These are phyloP conservation scores for Cynocephalus volans DNA, from an alignment of 2,113 vertebrate genomes.

Conservation along the genomic window DNA sequence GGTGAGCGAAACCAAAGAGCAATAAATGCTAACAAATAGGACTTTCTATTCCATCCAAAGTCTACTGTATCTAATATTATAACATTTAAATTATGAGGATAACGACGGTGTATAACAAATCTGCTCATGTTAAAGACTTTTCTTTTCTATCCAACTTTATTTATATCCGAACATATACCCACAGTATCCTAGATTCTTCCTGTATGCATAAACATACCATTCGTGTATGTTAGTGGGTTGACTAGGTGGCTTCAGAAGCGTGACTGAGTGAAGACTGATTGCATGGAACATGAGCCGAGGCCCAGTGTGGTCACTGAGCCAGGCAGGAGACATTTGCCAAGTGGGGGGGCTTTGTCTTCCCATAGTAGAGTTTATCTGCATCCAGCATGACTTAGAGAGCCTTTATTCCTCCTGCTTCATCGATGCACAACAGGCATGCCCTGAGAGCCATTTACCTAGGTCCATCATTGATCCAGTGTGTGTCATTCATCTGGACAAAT, in stretches of 20 bases:
- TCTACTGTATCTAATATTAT: not conserved
- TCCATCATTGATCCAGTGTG: not conserved
- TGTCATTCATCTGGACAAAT: not conserved
- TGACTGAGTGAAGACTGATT: not conserved
- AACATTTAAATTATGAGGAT: not conserved
- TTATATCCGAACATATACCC: not conserved
- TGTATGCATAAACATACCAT: not conserved
- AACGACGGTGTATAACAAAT: not conserved
- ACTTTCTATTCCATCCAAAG: not conserved
- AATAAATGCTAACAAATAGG: not conserved
- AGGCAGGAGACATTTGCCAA: not conserved
- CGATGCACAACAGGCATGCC: not conserved
- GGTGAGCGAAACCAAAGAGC: not conserved
- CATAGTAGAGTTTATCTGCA: not conserved
- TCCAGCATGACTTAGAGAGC: not conserved
- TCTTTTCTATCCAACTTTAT: constrained; percentile 8
- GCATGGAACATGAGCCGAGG: not conserved
- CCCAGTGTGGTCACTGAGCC: fast-evolving
- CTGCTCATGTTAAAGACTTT: not conserved
- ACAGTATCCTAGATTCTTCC: not conserved
- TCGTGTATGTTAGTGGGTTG: not conserved
- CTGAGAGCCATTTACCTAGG: not conserved
- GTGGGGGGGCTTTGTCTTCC: not conserved
- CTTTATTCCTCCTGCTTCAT: not conserved
- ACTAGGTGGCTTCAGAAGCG: not conserved